These are phyloP conservation scores for Heliconius charithonia DNA, from an alignment of 2,888 invertebrate genomes.

Conservation along the genomic window DNA sequence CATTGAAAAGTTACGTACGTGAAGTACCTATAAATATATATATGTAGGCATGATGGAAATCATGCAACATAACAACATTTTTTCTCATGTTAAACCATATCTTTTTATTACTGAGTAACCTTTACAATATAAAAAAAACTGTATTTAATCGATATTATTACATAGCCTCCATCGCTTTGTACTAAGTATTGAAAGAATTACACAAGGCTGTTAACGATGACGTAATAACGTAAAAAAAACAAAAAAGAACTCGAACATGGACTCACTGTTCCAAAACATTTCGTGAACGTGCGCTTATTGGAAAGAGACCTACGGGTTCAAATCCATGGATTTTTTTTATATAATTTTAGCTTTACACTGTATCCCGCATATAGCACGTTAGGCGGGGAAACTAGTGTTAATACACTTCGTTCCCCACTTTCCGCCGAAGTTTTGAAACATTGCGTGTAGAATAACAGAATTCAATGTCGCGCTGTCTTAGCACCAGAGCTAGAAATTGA, in stretches of 20 bases:
- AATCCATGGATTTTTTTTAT: background rate
- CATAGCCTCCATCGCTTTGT: background rate
- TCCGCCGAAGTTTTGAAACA: too few relatives aligned
- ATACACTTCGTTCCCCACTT: background rate
- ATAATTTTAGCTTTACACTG: background rate
- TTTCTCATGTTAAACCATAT: background rate
- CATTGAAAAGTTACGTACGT: background rate
- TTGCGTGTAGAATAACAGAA: too few relatives aligned
- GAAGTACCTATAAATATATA: background rate
- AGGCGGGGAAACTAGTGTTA: background rate
- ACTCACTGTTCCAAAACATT: conserved; percentile 12
- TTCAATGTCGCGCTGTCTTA: too few relatives aligned
- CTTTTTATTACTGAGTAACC: conserved; percentile 1
- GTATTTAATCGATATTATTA: background rate
- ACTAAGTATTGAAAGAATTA: conserved; percentile 12
- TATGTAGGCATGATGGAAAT: background rate
- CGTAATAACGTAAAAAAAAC: conserved; percentile 10
- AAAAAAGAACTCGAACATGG: background rate
- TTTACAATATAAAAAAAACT: background rate
- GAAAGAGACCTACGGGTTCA: background rate
- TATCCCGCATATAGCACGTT: background rate
- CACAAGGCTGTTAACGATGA: conserved; percentile 9
- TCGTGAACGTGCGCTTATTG: background rate
- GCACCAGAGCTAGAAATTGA: too few relatives aligned
- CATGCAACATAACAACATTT: background rate